Evolutionary conservation across 2,113 vertebrate genomes (phyloP).

Genomic region (Brachyistius frenatus): DNA sequence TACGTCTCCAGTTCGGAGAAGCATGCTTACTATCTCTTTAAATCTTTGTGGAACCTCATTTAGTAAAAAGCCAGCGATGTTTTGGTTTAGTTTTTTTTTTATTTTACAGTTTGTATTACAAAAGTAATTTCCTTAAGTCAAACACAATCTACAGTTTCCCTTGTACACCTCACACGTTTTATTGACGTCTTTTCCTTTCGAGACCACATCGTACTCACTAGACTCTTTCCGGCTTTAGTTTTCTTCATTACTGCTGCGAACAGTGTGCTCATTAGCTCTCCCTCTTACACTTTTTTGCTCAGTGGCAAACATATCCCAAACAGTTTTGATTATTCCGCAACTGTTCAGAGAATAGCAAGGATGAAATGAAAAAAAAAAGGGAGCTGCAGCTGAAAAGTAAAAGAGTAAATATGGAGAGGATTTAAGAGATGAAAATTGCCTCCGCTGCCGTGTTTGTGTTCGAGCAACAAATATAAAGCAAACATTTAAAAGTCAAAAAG

Average conservation of each 20-base stretch:
- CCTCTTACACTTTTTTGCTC: slow-evolving; percentile 5
- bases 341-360: slow-evolving; percentile 17
- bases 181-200: neutral
- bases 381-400: slow-evolving; percentile 10
- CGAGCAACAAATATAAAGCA: slow-evolving; percentile 48
- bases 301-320: slow-evolving; percentile 31
- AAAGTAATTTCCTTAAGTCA: too few relatives aligned
- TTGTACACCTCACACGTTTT: neutral
- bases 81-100: too few relatives aligned
- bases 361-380: slow-evolving; percentile 9
- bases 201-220: neutral
- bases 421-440: slow-evolving; percentile 27
- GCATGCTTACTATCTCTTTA: too few relatives aligned
- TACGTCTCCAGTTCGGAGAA: too few relatives aligned
- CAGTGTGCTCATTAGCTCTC: slow-evolving; percentile 25
- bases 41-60: too few relatives aligned
- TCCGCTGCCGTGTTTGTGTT: slow-evolving; percentile 31
- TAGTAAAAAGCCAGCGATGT: too few relatives aligned
- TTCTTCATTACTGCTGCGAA: slow-evolving; percentile 13
- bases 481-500: slow-evolving; percentile 32
- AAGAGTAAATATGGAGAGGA: slow-evolving; percentile 33
- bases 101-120: too few relatives aligned
- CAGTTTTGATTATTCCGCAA: slow-evolving; percentile 19
- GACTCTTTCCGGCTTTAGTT: neutral
- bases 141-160: neutral